Conservation (phyloP, 2,797 vertebrate species). For the Aselliscus stoliczkanus region DNA sequence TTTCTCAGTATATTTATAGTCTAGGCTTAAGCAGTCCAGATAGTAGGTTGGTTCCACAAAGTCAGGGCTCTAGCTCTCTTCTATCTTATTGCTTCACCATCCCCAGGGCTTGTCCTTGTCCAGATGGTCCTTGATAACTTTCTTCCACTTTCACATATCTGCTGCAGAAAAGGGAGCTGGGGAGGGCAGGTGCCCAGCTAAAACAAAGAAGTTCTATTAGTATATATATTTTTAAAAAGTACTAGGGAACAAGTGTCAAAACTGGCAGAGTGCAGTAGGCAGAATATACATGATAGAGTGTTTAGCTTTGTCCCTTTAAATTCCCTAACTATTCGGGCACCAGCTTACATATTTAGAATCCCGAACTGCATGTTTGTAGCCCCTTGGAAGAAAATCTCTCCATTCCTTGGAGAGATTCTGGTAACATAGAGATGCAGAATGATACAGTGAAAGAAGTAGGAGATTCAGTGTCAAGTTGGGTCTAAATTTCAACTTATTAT, state of each 20-base stretch:
- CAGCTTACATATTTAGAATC: neutral
- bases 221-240: neutral
- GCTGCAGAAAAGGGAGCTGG: neutral
- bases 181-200: neutral
- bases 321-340: neutral
- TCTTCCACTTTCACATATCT: neutral
- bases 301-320: neutral
- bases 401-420: neutral
- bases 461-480: neutral
- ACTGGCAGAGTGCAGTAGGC: neutral
- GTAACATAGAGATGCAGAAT: neutral
- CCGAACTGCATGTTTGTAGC: neutral
- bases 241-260: neutral
- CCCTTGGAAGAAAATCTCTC: neutral
- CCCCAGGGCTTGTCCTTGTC: neutral
- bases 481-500: neutral
- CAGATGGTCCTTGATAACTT: neutral
- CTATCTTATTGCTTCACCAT: neutral
- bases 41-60: neutral
- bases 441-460: neutral
- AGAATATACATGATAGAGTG: neutral
- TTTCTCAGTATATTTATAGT: neutral
- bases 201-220: neutral
- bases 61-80: neutral
- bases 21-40: neutral